Conservation (phyloP, 2,888 invertebrate species). For the Orchesellides sinensis region DNA sequence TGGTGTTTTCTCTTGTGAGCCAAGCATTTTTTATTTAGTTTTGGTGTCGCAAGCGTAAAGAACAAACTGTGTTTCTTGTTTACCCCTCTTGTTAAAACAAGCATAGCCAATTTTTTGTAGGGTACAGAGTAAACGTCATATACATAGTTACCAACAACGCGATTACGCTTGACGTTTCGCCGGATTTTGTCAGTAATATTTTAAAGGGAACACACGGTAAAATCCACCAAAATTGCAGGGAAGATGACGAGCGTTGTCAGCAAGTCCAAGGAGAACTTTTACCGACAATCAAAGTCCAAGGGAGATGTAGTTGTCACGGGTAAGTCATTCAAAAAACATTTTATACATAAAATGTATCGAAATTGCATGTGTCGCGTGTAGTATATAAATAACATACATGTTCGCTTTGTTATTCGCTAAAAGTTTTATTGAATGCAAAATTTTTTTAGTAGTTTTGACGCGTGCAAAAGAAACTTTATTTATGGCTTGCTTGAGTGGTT, state of each 20-base stretch:
- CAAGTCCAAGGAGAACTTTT: conserved; percentile 73
- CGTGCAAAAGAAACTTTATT: neutral
- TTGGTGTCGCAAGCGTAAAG: neutral
- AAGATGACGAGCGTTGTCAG: conserved; percentile 74
- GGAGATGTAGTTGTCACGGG: conserved; percentile 67
- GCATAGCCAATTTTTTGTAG: too few relatives aligned
- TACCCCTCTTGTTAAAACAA: neutral
- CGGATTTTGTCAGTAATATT: too few relatives aligned
- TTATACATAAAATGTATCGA: neutral
- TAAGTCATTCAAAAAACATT: conserved; percentile 45
- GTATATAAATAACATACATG: neutral
- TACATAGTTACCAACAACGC: too few relatives aligned
- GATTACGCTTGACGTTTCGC: too few relatives aligned
- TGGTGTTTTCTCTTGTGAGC: too few relatives aligned
- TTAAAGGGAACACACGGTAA: too few relatives aligned
- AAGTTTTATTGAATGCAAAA: neutral
- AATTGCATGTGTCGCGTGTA: neutral
- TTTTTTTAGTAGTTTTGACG: too few relatives aligned
- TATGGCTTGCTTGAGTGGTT: too few relatives aligned
- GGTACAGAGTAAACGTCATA: too few relatives aligned
- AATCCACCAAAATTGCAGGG: neutral
- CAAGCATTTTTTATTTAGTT: neutral
- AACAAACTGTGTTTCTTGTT: neutral
- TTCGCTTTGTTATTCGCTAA: neutral
- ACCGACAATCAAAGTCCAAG: conserved; percentile 71